phyloP scores from a whole-genome alignment of 2,888 invertebrate species.

The Entomobrya multifasciata region DNA sequence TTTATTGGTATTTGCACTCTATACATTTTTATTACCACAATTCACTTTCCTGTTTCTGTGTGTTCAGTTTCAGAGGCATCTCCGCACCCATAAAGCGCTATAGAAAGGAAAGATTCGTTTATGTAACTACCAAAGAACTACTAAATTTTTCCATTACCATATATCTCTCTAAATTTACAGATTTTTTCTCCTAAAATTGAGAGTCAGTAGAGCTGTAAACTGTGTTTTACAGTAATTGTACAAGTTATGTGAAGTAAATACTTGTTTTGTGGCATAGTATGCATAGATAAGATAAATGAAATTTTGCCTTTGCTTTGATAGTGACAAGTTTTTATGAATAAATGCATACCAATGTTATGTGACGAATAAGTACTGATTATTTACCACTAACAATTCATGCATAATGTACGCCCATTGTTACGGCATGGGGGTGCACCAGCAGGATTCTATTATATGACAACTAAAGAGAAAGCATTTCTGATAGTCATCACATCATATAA shows the following conservation, averaged over 20 bases:
- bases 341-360: not conserved
- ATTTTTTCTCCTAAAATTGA: not conserved
- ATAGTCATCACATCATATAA: no score
- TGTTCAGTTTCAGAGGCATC: no score
- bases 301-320: not conserved
- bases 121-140: no score
- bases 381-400: conserved; percentile 6
- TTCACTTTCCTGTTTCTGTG: no score
- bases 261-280: not conserved
- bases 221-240: not conserved
- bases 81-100: no score
- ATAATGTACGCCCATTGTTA: conserved; percentile 13
- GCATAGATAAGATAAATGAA: not conserved
- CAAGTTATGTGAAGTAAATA: not conserved
- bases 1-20: conserved; percentile 10
- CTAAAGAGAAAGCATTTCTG: no score
- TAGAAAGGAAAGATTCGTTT: no score
- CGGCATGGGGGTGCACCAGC: conserved; percentile 42
- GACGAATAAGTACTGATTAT: not conserved
- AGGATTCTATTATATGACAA: conserved; percentile 27
- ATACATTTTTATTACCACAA: not conserved
- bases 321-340: no score
- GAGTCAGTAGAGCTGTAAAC: not conserved
- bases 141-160: no score
- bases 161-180: no score